These are phyloP conservation scores for Drosophila lutescens DNA, from an alignment of 2,888 invertebrate species.

Conservation along the genomic window DNA sequence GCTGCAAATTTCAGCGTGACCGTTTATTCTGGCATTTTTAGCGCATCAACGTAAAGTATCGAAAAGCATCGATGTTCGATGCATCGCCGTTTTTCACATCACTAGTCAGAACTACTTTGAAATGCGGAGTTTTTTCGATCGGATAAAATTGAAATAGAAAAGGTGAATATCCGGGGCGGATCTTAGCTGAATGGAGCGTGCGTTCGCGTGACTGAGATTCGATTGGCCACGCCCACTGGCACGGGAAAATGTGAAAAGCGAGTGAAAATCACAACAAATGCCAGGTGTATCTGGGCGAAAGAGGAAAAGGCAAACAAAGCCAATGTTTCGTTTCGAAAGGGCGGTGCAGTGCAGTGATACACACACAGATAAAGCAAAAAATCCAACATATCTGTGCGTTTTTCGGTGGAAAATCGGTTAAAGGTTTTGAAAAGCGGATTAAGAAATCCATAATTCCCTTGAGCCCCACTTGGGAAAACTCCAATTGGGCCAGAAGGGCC, in stretches of 20 bases:
- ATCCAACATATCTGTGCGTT: slow-evolving; percentile 13
- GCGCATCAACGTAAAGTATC: too few species aligned
- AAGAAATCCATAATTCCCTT: slow-evolving; percentile 10
- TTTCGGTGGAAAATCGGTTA: not conserved
- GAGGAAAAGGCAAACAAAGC: slow-evolving; percentile 24
- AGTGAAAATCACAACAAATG: slow-evolving; percentile 6
- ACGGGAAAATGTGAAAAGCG: slow-evolving; percentile 5
- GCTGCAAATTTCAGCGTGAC: too few species aligned
- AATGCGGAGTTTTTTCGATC: slow-evolving; percentile 25
- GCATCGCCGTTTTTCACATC: too few species aligned
- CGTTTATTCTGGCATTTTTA: too few species aligned
- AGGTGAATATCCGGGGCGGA: slow-evolving; percentile 24
- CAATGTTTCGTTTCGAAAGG: slow-evolving; percentile 28
- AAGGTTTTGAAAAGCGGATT: not conserved
- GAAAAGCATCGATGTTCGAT: too few species aligned
- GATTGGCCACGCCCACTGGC: slow-evolving; percentile 2
- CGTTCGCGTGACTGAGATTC: slow-evolving; percentile 20
- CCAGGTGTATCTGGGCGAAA: slow-evolving; percentile 6
- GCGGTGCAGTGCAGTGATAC: slow-evolving; percentile 38
- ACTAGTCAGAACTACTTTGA: slow-evolving; percentile 27
- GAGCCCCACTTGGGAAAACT: slow-evolving; percentile 1
- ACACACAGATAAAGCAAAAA: not conserved
- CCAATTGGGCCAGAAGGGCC: slow-evolving; percentile 41
- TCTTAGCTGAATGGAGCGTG: slow-evolving; percentile 17
- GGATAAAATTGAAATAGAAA: slow-evolving; percentile 16